Conservation (phyloP, 1,140 invertebrate genomes). For the Temnothorax nylanderi region DNA sequence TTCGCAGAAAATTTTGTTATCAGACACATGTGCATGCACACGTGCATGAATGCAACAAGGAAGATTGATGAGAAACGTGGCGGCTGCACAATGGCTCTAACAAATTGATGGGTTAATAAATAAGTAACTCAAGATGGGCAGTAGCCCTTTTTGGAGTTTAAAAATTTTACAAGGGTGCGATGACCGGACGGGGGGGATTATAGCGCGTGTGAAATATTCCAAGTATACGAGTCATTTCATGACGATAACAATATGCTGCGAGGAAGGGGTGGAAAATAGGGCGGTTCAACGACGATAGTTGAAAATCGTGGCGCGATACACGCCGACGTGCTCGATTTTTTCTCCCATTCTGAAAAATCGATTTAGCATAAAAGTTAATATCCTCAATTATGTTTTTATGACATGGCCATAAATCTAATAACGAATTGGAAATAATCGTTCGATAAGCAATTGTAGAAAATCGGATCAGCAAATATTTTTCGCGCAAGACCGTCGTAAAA, state of each 20-base stretch:
- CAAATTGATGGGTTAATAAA: slow-evolving; percentile 83
- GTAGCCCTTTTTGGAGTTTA: slow-evolving; percentile 80
- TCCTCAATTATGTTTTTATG: neutral
- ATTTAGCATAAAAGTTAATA: neutral
- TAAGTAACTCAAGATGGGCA: slow-evolving; percentile 81
- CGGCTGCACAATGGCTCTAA: slow-evolving; percentile 69
- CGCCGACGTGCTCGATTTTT: neutral
- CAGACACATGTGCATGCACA: neutral
- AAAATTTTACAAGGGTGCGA: slow-evolving; percentile 74
- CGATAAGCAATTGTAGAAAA: neutral
- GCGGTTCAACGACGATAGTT: slow-evolving; percentile 43
- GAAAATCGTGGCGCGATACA: slow-evolving; percentile 51
- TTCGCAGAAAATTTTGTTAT: neutral
- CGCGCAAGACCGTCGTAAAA: neutral
- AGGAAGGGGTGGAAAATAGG: slow-evolving; percentile 29
- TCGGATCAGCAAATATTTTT: slow-evolving; percentile 1
- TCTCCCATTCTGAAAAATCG: neutral
- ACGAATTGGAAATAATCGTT: neutral
- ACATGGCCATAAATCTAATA: neutral
- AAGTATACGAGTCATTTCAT: slow-evolving; percentile 59
- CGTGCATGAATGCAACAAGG: neutral
- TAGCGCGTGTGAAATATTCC: slow-evolving; percentile 78
- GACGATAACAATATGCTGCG: slow-evolving; percentile 70
- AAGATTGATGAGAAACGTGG: slow-evolving; percentile 14
- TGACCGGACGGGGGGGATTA: slow-evolving; percentile 45